A percentile compares a stretch with the other conserved stretches of the same genome.
phyloP scores from a whole-genome alignment of 1,140 invertebrate genomes.

The Sycophila sp. region DNA sequence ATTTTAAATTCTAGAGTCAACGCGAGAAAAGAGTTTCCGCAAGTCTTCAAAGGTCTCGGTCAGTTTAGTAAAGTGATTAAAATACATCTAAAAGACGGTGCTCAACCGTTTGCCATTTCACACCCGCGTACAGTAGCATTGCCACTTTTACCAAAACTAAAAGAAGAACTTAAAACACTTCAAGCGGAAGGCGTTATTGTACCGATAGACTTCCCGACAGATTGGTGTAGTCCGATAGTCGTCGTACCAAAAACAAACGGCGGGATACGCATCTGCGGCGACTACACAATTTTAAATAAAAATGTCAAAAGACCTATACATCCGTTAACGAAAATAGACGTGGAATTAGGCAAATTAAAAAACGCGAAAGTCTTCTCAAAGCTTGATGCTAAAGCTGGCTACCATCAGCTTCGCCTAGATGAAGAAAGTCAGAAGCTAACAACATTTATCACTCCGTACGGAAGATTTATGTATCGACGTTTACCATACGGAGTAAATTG shows the following conservation, averaged over 20 bases:
- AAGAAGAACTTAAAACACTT: conserved; percentile 47
- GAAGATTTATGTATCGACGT: conserved; percentile 51
- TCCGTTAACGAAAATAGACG: conserved; percentile 28
- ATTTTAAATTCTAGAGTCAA: too few species aligned
- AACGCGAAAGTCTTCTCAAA: conserved; percentile 48
- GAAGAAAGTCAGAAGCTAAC: conserved; percentile 48
- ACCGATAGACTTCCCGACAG: not conserved
- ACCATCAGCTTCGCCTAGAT: conserved; percentile 33
- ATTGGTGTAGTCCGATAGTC: conserved; percentile 17
- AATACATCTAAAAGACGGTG: conserved; percentile 16
- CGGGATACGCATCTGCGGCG: conserved; percentile 7
- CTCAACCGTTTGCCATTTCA: not conserved
- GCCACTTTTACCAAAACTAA: not conserved
- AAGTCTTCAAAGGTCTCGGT: conserved; percentile 1
- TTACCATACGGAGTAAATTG: conserved; percentile 47
- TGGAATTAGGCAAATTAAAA: not conserved
- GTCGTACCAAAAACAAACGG: conserved; percentile 16
- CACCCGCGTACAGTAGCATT: not conserved
- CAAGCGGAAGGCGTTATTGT: conserved; percentile 9
- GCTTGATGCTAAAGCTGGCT: conserved; percentile 38
- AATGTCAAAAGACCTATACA: conserved; percentile 13
- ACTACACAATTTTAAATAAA: conserved; percentile 22
- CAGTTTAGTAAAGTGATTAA: not conserved
- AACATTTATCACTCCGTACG: conserved; percentile 55
- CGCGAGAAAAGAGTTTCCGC: too few species aligned